phyloP scores from a whole-genome alignment of 2,888 invertebrate genomes.

The Neuroscelio doddi region DNA sequence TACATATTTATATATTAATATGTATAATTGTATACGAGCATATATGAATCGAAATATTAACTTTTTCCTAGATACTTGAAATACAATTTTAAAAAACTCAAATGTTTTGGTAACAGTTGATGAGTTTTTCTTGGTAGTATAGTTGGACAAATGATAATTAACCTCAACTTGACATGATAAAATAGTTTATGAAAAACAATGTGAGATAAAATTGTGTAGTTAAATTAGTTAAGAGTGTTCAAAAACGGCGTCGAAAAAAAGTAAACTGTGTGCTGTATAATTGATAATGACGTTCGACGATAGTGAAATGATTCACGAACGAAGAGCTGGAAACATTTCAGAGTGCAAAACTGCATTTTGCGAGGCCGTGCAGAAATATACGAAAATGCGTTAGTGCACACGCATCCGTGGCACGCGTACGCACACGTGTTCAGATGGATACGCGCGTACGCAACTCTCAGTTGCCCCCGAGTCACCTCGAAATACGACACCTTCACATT shows the following conservation, averaged over 20 bases:
- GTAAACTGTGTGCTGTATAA: conserved; percentile 22
- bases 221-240: no score
- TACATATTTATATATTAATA: no score
- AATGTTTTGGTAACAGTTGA: no score
- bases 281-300: conserved; percentile 28
- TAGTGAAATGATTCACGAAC: conserved; percentile 22
- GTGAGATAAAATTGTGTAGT: conserved; percentile 1
- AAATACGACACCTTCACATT: conserved; percentile 6
- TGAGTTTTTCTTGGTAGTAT: no score
- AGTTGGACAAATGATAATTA: no score
- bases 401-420: conserved; percentile 38
- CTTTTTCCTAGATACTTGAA: no score
- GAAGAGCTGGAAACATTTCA: conserved; percentile 15
- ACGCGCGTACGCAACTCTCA: conserved; percentile 30
- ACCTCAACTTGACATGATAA: no score
- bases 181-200: no score
- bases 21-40: no score
- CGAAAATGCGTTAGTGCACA: conserved; percentile 21
- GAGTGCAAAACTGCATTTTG: conserved; percentile 11
- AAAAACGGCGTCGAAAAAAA: no score
- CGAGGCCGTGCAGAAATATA: conserved; percentile 17
- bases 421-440: conserved; percentile 36
- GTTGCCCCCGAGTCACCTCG: conserved; percentile 14
- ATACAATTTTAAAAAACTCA: no score
- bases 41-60: no score